Base-by-base conservation (phyloP, 2,113 vertebrate species). In the Burhinus oedicnemus region DNA sequence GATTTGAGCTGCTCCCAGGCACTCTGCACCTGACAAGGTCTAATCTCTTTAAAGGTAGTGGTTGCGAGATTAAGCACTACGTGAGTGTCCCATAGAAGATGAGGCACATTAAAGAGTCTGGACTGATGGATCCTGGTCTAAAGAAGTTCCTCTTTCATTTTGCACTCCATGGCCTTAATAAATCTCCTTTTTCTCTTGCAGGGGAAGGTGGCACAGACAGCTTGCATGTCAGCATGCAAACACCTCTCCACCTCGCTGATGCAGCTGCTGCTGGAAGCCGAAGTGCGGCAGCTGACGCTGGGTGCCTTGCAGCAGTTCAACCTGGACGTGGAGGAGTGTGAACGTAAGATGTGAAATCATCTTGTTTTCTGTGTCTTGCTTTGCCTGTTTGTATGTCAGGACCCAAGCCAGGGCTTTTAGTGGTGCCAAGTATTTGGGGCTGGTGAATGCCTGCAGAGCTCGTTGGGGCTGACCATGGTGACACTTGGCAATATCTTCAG, bases 201-300 rank as follows among this genome's bases (percentile, higher is more conserved):
- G 99, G 99, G 99, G 26, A 99, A 99, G 92, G 99, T 99, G 93
- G 99, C 99, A 0, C 99, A 99, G 98, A 99, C 99, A 0, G 99
- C 99, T 29, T 99, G 99, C 89, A 99, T 99, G 99, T 99, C 99
- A 0, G 99, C 99, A 30, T 99, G 99, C 96, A 99, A 99, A 26
- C 99, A 99, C 97, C 98, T 99, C 81, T 98, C 99, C 92, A 99
- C 99, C 20, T 99, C 99, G 1, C 98, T 99, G 97, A 99, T 99
- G 98, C 99, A 99, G 95, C 98, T 99, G 75, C 98, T 99, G 89
- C 98, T 99, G 64, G 99, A 99, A 91, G 98, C 99, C 0, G 99
- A 99, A 93, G 98, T 99, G 60, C 92, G 99, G 45, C 99, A 99
- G 98, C 98, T 99, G 64, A 99, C 99, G 12, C 97, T 99, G 98